These are phyloP conservation scores for Hydropsyche betteni DNA, from an alignment of 2,888 invertebrate species.

Conservation along the genomic window DNA sequence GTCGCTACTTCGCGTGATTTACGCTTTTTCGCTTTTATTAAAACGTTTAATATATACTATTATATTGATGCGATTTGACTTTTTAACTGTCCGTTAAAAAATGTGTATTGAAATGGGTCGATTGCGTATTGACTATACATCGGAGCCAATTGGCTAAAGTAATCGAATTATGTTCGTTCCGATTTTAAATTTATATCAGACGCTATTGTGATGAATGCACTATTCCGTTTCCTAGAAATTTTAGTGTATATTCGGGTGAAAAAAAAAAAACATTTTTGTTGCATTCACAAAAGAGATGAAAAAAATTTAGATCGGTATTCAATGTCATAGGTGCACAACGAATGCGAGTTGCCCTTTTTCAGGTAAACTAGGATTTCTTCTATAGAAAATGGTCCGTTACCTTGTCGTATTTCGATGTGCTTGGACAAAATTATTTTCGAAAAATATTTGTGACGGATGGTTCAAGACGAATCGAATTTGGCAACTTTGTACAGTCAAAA, in stretches of 20 bases:
- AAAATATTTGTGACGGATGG: too few species aligned
- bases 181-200: too few species aligned
- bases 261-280: constrained; percentile 3
- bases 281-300: not conserved
- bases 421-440: not conserved
- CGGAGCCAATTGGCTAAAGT: too few species aligned
- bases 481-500: not conserved
- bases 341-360: constrained; percentile 46
- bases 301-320: constrained; percentile 44
- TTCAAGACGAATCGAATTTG: too few species aligned
- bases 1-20: too few species aligned
- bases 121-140: too few species aligned
- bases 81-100: too few species aligned
- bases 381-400: not conserved
- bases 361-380: constrained; percentile 34
- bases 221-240: not conserved
- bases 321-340: constrained; percentile 46
- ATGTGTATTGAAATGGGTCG: too few species aligned
- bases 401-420: not conserved
- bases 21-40: too few species aligned
- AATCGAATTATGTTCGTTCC: too few species aligned
- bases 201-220: not conserved
- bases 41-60: too few species aligned
- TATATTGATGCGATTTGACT: too few species aligned
- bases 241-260: not conserved